Base-by-base conservation (phyloP, 1,140 invertebrate genomes). In the Seison nebaliae region DNA sequence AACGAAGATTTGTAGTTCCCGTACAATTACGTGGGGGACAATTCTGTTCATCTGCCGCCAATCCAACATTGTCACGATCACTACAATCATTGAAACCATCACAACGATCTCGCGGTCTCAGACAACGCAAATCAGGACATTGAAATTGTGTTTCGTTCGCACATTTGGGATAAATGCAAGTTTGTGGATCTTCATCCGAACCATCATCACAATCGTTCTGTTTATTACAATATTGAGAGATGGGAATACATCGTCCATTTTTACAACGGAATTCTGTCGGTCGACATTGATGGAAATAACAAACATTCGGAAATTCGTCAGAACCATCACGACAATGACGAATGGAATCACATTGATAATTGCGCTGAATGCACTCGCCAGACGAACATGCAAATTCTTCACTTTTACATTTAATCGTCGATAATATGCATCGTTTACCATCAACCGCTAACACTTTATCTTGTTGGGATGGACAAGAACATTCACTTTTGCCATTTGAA, bases 341-440 rank as follows among this genome's bases (percentile, higher is more conserved):
- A 26, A 12, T 26, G 12, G 45, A 33, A 53, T 93, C 84, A 54
- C 86, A 94, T 4, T 80, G 74, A 77, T 81, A 94, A 66, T 86
- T 74, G 32, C 79, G 61, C 0, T 76, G 78, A 36, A 94, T 83
- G 50, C 86, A 96, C 48, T 80, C 74, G 6, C 79, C 80, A 54
- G 88, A 88, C 6, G 67, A 67, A 51, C 88, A 96, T 44, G 76
- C 74, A 56, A 91, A 93, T 53, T 88, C 84, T 44, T 68, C 54
- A 0, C 67, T 55, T 46, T 80, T 75, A 52, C 84, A 94, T 0
- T 73, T 80, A 3, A 75, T 11, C 46, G 43, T 0, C 51, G 47
- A 5, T n/a, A n/a, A n/a, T n/a, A 61, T 49, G 43, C 60, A 62
- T 34, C 45, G 45, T 42, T 50, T 52, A 8, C 45, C 45, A 24